These are phyloP conservation scores for Gambusia holbrooki DNA, from an alignment of 2,113 vertebrate species.

Conservation along the genomic window DNA sequence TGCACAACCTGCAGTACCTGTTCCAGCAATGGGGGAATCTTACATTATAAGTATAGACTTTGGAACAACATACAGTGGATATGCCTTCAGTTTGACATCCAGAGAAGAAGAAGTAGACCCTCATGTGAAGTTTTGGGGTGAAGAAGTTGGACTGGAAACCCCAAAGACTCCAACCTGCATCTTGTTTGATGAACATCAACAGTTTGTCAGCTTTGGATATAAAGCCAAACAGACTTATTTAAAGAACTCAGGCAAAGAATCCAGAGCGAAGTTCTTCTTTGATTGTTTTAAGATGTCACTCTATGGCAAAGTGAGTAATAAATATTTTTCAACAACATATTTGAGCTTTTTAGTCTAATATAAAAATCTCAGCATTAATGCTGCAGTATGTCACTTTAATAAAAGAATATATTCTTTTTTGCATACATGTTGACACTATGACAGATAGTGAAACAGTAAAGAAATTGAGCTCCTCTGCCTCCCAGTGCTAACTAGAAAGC, in stretches of 20 bases:
- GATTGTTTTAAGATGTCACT: neutral
- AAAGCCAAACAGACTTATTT: neutral
- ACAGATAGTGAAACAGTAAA: too few relatives aligned
- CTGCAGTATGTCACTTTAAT: too few relatives aligned
- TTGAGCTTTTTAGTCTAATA: neutral
- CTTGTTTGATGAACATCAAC: conserved; percentile 6
- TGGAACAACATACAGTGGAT: conserved; percentile 30
- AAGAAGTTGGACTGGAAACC: rapidly evolving
- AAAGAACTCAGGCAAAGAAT: neutral
- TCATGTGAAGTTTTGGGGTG: rapidly evolving
- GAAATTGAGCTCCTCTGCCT: too few relatives aligned
- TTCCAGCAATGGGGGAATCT: neutral
- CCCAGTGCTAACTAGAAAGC: too few relatives aligned
- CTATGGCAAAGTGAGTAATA: neutral
- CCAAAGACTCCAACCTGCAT: conserved; percentile 22
- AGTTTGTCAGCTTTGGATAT: conserved; percentile 10
- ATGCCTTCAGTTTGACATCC: conserved; percentile 1
- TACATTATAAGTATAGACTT: conserved; percentile 21
- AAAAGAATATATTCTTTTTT: too few relatives aligned
- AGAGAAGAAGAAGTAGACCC: rapidly evolving
- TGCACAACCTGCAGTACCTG: neutral
- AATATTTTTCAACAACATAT: neutral
- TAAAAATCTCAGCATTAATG: too few relatives aligned
- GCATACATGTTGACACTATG: too few relatives aligned
- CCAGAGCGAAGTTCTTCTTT: neutral